Conservation (phyloP, 2,797 vertebrate genomes). For the Vipera ursinii region DNA sequence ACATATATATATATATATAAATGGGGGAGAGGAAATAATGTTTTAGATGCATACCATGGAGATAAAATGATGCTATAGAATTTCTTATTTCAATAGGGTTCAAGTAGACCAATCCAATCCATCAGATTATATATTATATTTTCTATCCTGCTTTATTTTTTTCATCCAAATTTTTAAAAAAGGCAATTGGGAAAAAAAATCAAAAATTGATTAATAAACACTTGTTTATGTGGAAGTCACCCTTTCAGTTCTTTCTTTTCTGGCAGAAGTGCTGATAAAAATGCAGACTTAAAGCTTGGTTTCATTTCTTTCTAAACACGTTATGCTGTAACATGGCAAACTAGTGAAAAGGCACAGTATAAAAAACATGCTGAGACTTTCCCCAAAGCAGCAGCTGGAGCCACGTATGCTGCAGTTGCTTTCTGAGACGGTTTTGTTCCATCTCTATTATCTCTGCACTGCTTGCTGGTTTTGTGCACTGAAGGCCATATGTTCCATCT, state of each 20-base stretch:
- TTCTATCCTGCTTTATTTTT: neutral
- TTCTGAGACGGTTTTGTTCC: constrained; percentile 25
- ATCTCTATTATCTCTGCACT: constrained; percentile 28
- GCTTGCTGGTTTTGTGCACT: constrained; percentile 31
- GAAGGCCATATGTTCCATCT: constrained; percentile 38
- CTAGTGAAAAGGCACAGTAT: neutral
- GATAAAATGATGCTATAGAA: neutral
- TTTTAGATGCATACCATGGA: neutral
- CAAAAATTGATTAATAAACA: neutral
- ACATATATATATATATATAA: no score
- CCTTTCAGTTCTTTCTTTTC: neutral
- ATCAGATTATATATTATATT: neutral
- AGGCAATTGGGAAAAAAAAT: neutral
- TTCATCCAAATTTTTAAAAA: neutral
- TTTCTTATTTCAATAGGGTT: neutral
- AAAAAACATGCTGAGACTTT: constrained; percentile 2
- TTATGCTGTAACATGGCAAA: neutral
- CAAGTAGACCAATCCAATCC: no score
- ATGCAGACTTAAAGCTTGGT: neutral
- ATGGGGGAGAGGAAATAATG: no score
- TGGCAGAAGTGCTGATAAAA: neutral
- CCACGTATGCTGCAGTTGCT: constrained; percentile 30
- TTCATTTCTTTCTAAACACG: neutral
- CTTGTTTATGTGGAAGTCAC: rapidly evolving
- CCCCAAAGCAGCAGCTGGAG: constrained; percentile 26